A percentile compares a stretch with the other conserved stretches of the same genome.
Evolutionary conservation across 2,113 vertebrate species (phyloP).

Genomic region (Cebus imitator): DNA sequence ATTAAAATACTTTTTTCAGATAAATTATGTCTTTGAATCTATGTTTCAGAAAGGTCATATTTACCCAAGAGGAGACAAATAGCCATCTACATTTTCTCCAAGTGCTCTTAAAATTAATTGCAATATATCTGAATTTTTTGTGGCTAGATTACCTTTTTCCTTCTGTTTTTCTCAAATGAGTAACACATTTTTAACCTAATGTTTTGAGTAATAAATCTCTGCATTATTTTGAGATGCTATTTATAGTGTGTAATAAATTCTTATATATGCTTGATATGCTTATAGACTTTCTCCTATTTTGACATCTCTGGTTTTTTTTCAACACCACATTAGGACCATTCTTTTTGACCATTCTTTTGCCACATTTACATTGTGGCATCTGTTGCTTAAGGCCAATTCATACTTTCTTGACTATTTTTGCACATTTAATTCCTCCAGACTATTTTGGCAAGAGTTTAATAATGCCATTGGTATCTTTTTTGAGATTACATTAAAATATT

Average conservation of each 20-base stretch:
- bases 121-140: background rate
- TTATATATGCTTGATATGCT: background rate
- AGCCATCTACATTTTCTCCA: background rate
- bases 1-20: background rate
- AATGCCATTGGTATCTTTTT: background rate
- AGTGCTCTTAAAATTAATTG: background rate
- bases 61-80: background rate
- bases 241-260: background rate
- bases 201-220: background rate
- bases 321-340: background rate
- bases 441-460: slow-evolving; percentile 13
- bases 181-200: background rate
- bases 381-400: slow-evolving; percentile 6
- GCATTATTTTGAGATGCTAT: background rate
- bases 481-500: slow-evolving; percentile 35
- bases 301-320: background rate
- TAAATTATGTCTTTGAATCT: background rate
- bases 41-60: background rate
- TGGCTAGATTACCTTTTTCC: background rate
- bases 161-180: background rate
- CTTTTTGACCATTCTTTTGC: background rate
- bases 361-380: slow-evolving; percentile 36
- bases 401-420: slow-evolving; percentile 16
- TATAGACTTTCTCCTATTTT: slow-evolving; percentile 23
- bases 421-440: slow-evolving; percentile 36